phyloP scores from a whole-genome alignment of 2,888 invertebrate species.

The Ophion ventricosus region DNA sequence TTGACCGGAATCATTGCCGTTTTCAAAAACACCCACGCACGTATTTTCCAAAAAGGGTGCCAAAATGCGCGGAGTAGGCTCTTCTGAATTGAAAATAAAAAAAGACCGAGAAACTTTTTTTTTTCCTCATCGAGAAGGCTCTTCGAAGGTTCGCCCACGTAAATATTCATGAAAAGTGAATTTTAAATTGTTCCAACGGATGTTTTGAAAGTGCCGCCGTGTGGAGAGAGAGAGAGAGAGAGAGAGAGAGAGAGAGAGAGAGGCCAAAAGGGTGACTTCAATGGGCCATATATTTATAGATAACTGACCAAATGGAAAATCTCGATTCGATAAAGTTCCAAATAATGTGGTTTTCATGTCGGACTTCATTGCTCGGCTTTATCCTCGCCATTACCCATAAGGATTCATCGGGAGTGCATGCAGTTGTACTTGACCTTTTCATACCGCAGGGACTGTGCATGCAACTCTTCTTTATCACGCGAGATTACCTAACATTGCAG shows the following conservation, averaged over 20 bases:
- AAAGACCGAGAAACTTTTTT: neutral
- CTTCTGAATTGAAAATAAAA: too few species aligned
- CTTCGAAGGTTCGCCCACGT: neutral
- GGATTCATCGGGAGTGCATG: neutral
- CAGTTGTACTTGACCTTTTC: conserved; percentile 18
- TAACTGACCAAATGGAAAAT: too few species aligned
- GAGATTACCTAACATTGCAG: too few species aligned
- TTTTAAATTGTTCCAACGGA: neutral
- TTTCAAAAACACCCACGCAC: too few species aligned
- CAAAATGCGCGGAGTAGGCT: too few species aligned
- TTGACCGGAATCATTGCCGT: too few species aligned
- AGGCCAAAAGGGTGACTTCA: too few species aligned
- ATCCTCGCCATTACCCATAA: neutral
- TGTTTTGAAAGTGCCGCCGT: neutral
- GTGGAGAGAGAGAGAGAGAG: neutral
- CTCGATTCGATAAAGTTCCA: neutral
- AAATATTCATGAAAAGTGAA: neutral
- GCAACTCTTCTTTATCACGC: too few species aligned
- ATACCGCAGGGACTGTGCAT: neutral
- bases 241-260: neutral
- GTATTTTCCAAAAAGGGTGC: too few species aligned
- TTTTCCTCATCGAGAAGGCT: neutral
- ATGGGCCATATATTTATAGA: neutral
- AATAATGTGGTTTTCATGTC: conserved; percentile 28
- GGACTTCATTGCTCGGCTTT: conserved; percentile 17